A percentile compares a stretch with the other conserved stretches of the same genome.
Evolutionary conservation across 2,888 invertebrate species (phyloP).

Genomic region (Drosophila gaucha): DNA sequence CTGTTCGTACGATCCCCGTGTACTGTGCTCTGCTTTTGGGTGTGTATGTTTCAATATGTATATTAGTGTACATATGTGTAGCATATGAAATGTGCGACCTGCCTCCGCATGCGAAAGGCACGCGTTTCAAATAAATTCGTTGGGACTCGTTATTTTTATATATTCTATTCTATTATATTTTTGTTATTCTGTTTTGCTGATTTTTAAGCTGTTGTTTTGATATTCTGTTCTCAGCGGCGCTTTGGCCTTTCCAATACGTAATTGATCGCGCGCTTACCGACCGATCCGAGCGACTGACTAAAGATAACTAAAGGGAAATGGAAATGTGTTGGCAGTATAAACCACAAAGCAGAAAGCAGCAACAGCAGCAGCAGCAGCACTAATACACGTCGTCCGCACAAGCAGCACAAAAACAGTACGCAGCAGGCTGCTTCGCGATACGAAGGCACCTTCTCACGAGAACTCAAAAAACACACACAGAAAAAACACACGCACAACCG

Average conservation of each 20-base stretch:
- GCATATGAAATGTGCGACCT: conserved; percentile 52
- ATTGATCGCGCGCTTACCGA: conserved; percentile 62
- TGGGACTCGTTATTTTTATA: conserved; percentile 24
- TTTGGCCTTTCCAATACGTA: conserved; percentile 28
- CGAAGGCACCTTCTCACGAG: conserved; percentile 30
- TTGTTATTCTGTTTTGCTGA: conserved; percentile 14
- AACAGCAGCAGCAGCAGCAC: conserved; percentile 50
- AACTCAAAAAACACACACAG: conserved; percentile 34
- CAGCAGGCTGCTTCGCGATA: conserved; percentile 40
- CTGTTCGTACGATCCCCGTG: conserved; percentile 45
- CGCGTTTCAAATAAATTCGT: conserved; percentile 41
- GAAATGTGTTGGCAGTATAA: conserved; percentile 80
- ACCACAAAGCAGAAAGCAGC: conserved; percentile 67
- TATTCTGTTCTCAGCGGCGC: conserved; percentile 17
- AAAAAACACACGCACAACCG: not conserved
- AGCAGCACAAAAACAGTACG: conserved; percentile 48
- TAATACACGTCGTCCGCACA: conserved; percentile 26
- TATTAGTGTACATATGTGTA: conserved; percentile 37
- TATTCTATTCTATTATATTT: conserved; percentile 28
- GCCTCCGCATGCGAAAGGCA: conserved; percentile 48
- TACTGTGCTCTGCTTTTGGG: conserved; percentile 6
- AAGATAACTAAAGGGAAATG: conserved; percentile 84
- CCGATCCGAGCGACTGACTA: conserved; percentile 83
- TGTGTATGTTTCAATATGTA: conserved; percentile 15
- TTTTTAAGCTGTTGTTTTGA: conserved; percentile 24